Percentiles rank a stretch among this genome's conserved stretches.
phyloP scores from a whole-genome alignment of 2,888 invertebrate species.

The Cryptus armator region DNA sequence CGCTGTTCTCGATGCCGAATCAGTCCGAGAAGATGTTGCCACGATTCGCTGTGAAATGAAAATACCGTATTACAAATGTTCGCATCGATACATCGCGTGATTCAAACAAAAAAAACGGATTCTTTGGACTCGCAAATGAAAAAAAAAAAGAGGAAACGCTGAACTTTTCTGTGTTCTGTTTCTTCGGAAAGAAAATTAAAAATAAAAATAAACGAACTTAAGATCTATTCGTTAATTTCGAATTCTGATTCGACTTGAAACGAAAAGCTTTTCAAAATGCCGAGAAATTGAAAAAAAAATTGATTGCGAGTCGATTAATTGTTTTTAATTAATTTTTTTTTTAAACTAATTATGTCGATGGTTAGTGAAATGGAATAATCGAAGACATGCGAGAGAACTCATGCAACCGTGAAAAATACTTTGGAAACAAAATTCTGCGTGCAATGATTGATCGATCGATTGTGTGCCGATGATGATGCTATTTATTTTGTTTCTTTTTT shows the following conservation, averaged over 20 bases:
- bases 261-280: no score
- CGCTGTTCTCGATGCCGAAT: constrained; percentile 95
- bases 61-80: constrained; percentile 30
- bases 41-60: constrained; percentile 88
- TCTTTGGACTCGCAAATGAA: not conserved
- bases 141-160: not conserved
- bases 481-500: not conserved
- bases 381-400: constrained; percentile 53
- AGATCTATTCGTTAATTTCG: no score
- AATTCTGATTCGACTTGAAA: no score
- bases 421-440: constrained; percentile 17
- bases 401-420: constrained; percentile 28
- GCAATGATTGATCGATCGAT: constrained; percentile 33
- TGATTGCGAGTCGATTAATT: constrained; percentile 46
- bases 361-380: constrained; percentile 51
- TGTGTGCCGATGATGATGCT: constrained; percentile 43
- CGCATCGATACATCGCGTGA: not conserved
- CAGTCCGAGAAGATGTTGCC: constrained; percentile 95
- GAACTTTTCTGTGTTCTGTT: not conserved
- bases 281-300: not conserved
- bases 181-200: not conserved
- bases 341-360: constrained; percentile 54
- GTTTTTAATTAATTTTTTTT: constrained; percentile 12
- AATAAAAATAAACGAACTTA: no score
- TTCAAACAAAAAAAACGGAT: not conserved